Evolutionary conservation across 2,888 invertebrate species (phyloP), one percentile per base, ranked within the genome.

Genomic region (Drosophila lacicola): DNA sequence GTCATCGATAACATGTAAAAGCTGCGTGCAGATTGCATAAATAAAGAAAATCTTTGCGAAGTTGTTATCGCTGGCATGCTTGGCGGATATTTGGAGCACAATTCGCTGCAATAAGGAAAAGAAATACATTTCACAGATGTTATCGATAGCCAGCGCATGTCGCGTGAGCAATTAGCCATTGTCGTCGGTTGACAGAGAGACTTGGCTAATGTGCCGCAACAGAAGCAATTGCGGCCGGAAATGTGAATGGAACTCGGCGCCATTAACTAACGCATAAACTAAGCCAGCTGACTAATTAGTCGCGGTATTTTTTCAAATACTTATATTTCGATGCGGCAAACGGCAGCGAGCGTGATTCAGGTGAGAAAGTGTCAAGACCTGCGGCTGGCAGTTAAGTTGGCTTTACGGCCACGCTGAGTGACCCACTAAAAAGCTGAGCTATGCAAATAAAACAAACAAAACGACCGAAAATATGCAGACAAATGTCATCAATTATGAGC

Each of bases 401-500:
- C 57, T 61, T 42, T 49, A 63, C 55, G 70, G 60, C 73, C 29
- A 17, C 50, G 33, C 56, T 57, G 42, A 47, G 49, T 69, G 64
- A 70, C 71, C 71, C 71, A 71, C 65, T 62, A 25, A 67, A 34
- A 44, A 17, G 39, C n/a, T 42, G 36, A 53, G 41, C 67, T 29
- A 29, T 29, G 29, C 29, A 8, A 45, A 25, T 36, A 58, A 53
- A 68, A 29, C 11, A 63, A 60, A 50, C 36, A 63, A 53, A 10
- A 34, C 29, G 29, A n/a, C 19, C 17, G 29, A 61, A 61, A 41
- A 47, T 46, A 25, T 46, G 42, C 44, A 60, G 46, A 4, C 62
- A 77, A 76, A 70, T 87, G 64, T 75, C 88, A 84, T 87, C 85
- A 84, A 82, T 82, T 81, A 88, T 76, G 49, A 45, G 67, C 60